Evolutionary conservation across 2,888 invertebrate genomes (phyloP).

Genomic region (Subacronicta megacephala): DNA sequence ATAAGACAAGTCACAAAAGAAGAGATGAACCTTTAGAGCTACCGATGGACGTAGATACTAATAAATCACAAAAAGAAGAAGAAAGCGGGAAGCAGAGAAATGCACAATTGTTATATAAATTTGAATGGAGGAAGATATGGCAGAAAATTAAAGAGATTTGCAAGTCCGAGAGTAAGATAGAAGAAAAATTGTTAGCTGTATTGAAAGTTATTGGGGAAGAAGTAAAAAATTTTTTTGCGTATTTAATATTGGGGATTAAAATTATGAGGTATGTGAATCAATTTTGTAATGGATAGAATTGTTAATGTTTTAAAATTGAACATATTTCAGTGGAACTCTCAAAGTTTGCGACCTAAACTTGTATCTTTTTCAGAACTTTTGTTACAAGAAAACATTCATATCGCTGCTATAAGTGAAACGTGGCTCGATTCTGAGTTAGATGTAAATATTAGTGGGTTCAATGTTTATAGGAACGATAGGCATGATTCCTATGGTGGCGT

Average conservation of each 20-base stretch:
- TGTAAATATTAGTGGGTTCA: constrained; percentile 10
- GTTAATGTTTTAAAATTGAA: constrained; percentile 1
- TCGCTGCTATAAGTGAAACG: constrained; percentile 6
- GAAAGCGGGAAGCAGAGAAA: constrained; percentile 3
- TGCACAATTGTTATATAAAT: constrained; percentile 5
- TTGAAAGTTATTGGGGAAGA: constrained; percentile 2
- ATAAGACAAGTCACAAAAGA: constrained; percentile 4
- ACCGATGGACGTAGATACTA: constrained; percentile 2
- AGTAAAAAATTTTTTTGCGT: constrained; percentile 1
- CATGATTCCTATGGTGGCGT: constrained; percentile 5
- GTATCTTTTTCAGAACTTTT: constrained; percentile 1
- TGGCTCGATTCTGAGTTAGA: constrained; percentile 6
- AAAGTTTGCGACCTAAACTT: constrained; percentile 5
- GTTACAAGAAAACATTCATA: constrained; percentile 6
- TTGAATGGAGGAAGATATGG: constrained; percentile 6
- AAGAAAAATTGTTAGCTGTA: neutral
- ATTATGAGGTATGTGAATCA: constrained; percentile 5
- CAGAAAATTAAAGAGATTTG: constrained; percentile 4
- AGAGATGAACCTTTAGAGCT: constrained; percentile 4
- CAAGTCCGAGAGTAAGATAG: constrained; percentile 2
- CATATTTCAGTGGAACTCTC: constrained; percentile 7
- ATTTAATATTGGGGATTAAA: constrained; percentile 2
- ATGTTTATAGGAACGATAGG: constrained; percentile 10
- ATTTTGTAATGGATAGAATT: constrained; percentile 6
- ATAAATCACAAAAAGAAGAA: constrained; percentile 5